phyloP scores from a whole-genome alignment of 1,140 invertebrate species.

The Lysiphlebus fabarum region DNA sequence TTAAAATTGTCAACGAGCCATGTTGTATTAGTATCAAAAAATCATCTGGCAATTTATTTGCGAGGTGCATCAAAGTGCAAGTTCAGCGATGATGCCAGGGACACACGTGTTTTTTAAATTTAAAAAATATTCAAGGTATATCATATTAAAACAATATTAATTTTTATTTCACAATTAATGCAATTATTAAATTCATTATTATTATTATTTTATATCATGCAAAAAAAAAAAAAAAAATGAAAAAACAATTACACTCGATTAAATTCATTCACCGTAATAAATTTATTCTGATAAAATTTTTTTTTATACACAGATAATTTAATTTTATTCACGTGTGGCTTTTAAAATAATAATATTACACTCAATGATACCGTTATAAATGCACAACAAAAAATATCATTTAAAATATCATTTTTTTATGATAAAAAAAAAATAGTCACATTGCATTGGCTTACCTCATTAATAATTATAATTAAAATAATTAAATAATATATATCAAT shows the following conservation, averaged over 20 bases:
- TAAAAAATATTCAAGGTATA: background rate
- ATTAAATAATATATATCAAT: too few relatives aligned
- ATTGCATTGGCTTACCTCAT: too few relatives aligned
- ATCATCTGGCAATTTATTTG: constrained; percentile 4
- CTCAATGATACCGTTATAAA: constrained; percentile 16
- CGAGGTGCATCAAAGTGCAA: constrained; percentile 15
- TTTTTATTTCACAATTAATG: background rate
- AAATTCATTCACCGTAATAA: background rate
- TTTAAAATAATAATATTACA: background rate
- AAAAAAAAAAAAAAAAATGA: too few relatives aligned
- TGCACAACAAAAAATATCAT: too few relatives aligned
- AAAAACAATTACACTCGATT: too few relatives aligned
- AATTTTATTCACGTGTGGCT: constrained; percentile 17
- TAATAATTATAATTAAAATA: too few relatives aligned
- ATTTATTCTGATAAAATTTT: background rate
- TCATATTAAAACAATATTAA: background rate
- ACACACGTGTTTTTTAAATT: constrained; percentile 18
- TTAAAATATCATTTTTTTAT: too few relatives aligned
- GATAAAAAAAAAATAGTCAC: too few relatives aligned
- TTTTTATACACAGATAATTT: constrained; percentile 12
- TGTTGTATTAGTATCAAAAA: constrained; percentile 15
- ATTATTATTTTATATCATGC: too few relatives aligned
- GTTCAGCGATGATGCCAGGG: constrained; percentile 25
- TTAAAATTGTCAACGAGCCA: background rate
- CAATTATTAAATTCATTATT: too few relatives aligned